Percentiles rank a stretch among this genome's conserved stretches.
Evolutionary conservation across 2,797 vertebrate species (phyloP).

Genomic region (Myotis pilosus): DNA sequence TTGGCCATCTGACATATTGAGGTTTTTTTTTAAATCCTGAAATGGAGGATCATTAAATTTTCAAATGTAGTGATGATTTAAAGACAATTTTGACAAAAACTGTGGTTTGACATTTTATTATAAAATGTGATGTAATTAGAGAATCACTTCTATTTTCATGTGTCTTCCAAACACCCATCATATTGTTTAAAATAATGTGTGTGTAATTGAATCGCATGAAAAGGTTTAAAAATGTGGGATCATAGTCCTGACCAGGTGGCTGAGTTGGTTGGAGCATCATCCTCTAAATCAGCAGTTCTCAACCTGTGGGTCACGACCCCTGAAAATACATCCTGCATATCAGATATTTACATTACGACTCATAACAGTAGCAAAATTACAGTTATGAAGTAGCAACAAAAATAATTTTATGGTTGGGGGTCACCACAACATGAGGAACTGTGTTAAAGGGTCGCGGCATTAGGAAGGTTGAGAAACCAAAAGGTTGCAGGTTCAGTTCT

Average conservation of each 20-base stretch:
- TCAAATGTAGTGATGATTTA: neutral
- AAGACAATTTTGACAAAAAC: constrained; percentile 43
- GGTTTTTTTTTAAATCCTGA: neutral
- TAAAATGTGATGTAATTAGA: constrained; percentile 46
- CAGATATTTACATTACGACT: too few relatives aligned
- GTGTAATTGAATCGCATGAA: neutral
- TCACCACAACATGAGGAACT: too few relatives aligned
- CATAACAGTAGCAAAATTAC: too few relatives aligned
- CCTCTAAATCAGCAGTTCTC: neutral
- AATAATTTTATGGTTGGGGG: too few relatives aligned
- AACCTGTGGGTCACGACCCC: too few relatives aligned
- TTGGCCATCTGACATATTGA: constrained; percentile 46
- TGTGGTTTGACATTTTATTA: constrained; percentile 50
- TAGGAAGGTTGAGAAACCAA: neutral
- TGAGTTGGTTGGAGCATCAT: neutral
- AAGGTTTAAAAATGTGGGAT: neutral
- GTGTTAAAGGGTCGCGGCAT: too few relatives aligned
- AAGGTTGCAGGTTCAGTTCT: neutral
- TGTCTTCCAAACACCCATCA: neutral
- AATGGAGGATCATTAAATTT: constrained; percentile 58
- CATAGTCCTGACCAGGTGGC: neutral
- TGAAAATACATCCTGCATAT: too few relatives aligned
- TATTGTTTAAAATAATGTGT: neutral
- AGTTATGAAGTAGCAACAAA: too few relatives aligned
- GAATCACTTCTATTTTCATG: neutral